These are phyloP conservation scores for Hyperoplus immaculatus DNA, from an alignment of 2,797 vertebrate species.

Conservation along the genomic window DNA sequence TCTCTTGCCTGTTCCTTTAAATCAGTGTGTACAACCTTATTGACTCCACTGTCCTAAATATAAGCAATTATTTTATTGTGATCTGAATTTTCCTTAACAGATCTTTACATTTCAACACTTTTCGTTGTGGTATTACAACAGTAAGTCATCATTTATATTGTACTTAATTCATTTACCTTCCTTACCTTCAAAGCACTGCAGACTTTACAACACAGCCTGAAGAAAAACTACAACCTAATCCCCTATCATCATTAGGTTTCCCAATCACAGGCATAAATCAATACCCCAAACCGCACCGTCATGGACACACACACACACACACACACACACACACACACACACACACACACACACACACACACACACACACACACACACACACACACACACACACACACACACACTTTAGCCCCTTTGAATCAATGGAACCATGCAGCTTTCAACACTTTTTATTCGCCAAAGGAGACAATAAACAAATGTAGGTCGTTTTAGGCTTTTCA, in stretches of 20 bases:
- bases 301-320: background rate
- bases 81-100: background rate
- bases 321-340: no score
- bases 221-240: conserved; percentile 15
- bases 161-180: background rate
- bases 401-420: background rate
- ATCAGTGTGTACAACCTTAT: background rate
- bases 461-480: background rate
- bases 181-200: background rate
- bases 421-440: background rate
- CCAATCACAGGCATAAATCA: conserved; percentile 14
- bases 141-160: background rate
- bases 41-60: background rate
- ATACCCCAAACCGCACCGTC: conserved; percentile 8
- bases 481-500: conserved; percentile 1
- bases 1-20: background rate
- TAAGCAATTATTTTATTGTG: background rate
- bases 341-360: no score
- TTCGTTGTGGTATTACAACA: background rate
- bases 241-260: conserved; percentile 9
- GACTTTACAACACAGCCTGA: background rate
- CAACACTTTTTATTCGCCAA: background rate
- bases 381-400: background rate
- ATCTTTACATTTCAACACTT: background rate
- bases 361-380: no score